A percentile compares a stretch with the other conserved stretches of the same genome.
phyloP scores from a whole-genome alignment of 2,797 vertebrate genomes.

The Hydrophis major region DNA sequence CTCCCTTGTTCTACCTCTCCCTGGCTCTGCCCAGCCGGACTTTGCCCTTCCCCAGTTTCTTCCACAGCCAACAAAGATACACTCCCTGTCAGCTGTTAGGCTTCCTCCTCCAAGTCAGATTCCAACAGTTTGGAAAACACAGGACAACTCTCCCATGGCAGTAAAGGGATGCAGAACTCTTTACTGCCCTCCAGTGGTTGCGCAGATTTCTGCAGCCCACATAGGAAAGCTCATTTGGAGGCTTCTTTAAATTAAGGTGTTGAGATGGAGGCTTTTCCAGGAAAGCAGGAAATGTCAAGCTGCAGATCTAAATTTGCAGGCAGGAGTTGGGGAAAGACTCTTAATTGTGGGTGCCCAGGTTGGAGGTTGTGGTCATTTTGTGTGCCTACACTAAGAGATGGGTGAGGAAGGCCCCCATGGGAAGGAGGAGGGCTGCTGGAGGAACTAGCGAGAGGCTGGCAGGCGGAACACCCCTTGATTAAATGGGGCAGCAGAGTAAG shows the following conservation, averaged over 20 bases:
- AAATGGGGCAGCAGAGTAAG: neutral
- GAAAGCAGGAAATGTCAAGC: neutral
- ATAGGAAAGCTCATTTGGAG: neutral
- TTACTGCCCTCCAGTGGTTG: neutral
- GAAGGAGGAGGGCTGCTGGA: neutral
- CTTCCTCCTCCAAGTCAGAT: no score
- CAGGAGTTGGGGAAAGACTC: neutral
- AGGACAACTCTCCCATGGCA: neutral
- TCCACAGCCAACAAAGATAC: no score
- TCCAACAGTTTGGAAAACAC: neutral
- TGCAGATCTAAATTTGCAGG: neutral
- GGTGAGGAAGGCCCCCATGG: neutral
- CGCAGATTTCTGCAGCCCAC: neutral
- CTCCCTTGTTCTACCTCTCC: no score
- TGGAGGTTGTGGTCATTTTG: neutral
- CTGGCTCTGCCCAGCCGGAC: no score
- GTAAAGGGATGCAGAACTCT: neutral
- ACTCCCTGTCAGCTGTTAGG: no score
- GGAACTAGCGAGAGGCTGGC: neutral
- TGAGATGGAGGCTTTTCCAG: neutral
- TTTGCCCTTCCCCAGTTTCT: no score
- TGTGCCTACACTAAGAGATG: neutral
- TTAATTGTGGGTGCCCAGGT: neutral
- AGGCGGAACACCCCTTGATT: neutral
- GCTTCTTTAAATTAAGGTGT: neutral